Percentiles rank a stretch among this genome's conserved stretches.
These are phyloP conservation scores for Nemotelus pantherinus DNA, from an alignment of 2,888 invertebrate genomes.

Conservation along the genomic window DNA sequence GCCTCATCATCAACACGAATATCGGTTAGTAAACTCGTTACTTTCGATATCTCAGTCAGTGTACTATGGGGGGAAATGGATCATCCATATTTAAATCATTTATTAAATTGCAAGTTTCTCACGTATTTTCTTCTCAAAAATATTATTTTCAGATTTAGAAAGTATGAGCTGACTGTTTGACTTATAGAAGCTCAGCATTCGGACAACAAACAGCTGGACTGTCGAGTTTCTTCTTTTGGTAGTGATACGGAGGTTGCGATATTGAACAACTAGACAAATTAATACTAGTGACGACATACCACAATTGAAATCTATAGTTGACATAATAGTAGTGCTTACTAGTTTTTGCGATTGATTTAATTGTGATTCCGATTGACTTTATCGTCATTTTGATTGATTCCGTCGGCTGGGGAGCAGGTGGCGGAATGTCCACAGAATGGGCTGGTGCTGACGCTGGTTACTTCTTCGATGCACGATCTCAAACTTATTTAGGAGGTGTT, in stretches of 20 bases:
- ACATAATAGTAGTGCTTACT: slow-evolving; percentile 11
- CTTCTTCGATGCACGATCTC: slow-evolving; percentile 15
- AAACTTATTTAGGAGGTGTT: neutral
- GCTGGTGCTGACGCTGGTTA: slow-evolving; percentile 32
- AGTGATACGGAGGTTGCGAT: slow-evolving; percentile 12
- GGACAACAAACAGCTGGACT: slow-evolving; percentile 4
- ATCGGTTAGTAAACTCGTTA: slow-evolving; percentile 48
- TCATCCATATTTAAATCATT: slow-evolving; percentile 55
- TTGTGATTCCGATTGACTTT: slow-evolving; percentile 48
- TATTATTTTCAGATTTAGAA: slow-evolving; percentile 57
- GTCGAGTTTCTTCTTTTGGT: slow-evolving; percentile 23
- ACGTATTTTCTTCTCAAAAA: slow-evolving; percentile 53
- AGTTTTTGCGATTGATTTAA: slow-evolving; percentile 17
- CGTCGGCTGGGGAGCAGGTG: neutral
- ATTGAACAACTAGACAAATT: slow-evolving; percentile 26
- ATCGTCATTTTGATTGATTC: slow-evolving; percentile 43
- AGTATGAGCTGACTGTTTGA: slow-evolving; percentile 45
- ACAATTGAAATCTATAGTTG: slow-evolving; percentile 37
- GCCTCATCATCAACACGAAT: slow-evolving; percentile 25
- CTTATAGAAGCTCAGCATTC: slow-evolving; percentile 31
- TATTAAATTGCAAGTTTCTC: slow-evolving; percentile 53
- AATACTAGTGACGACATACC: slow-evolving; percentile 2
- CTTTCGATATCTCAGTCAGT: slow-evolving; percentile 53
- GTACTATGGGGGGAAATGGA: slow-evolving; percentile 52
- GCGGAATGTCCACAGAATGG: slow-evolving; percentile 15